Base-by-base conservation (phyloP, 2,888 invertebrate genomes). In the Thyatira batis region DNA sequence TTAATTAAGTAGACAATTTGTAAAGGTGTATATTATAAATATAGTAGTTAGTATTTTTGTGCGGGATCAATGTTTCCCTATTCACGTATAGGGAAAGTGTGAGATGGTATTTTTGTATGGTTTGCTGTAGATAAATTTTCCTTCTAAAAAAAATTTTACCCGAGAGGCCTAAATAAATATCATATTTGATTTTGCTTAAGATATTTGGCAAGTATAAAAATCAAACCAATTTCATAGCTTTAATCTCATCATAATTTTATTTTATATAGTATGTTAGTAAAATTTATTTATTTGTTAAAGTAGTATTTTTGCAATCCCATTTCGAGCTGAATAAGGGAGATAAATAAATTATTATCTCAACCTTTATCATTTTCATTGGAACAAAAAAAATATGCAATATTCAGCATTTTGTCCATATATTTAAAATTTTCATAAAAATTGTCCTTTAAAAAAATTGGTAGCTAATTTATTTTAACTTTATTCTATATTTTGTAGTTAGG, bases 1-100 rank as follows among this genome's bases (percentile, higher is more conserved):
- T 46, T 27, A 20, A 28, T 20, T 48, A 20, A 48, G 13, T 48
- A 48, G 48, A 48, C 48, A 48, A 48, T 27, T 48, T 48, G 48
- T 48, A 48, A 48, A 21, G 17, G 27, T 48, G 48, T 48, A 17
- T 48, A 48, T 27, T 27, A 9, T 48, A 28, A 27, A 17, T 13
- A 5, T 33, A 17, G 25, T 20, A 25, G 8, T 25, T 25, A 25
- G 25, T 46, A 13, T 23, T 25, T 25, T 23, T 13, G 25, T 46
- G 28, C 17, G 48, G 48, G 48, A 48, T 28, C 48, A 48, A 48
- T 20, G 48, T 46, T 25, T 46, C n/a, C 13, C 45, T 45, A 23
- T 46, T 25, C 13, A 27, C 17, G 46, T 28, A 17, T 46, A 25
- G n/a, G 8, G 8, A 23, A 20, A 13, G 20, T 20, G 8, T 48